Evolutionary conservation across 2,888 invertebrate genomes (phyloP).

Genomic region (Eupithecia tripunctaria): DNA sequence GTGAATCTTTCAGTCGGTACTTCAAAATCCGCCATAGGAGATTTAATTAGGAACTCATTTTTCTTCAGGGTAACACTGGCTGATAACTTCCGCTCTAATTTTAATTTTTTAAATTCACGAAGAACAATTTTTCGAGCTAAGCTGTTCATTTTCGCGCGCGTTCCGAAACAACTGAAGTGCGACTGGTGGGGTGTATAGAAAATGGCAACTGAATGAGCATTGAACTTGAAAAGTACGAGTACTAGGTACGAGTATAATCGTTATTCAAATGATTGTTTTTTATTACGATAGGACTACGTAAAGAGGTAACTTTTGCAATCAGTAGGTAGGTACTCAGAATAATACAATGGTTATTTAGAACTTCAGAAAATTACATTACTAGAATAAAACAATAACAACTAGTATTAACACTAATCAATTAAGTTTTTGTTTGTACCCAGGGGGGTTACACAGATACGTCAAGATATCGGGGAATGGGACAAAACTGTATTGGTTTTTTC

Average conservation of each 20-base stretch:
- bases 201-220: constrained; percentile 32
- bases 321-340: background rate
- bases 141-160: constrained; percentile 62
- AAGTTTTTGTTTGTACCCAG: background rate
- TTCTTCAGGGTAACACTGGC: constrained; percentile 55
- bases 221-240: constrained; percentile 41
- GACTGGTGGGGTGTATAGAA: constrained; percentile 51
- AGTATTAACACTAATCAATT: background rate
- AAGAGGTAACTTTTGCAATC: background rate
- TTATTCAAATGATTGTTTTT: constrained; percentile 9
- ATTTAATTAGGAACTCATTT: constrained; percentile 68
- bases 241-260: no score
- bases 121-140: constrained; percentile 69
- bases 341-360: no score
- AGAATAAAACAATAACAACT: no score
- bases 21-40: constrained; percentile 64
- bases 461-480: no score
- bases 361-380: no score
- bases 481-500: no score
- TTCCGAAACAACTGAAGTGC: constrained; percentile 42
- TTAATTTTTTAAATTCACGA: constrained; percentile 68
- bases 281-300: background rate
- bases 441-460: no score
- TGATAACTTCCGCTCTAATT: constrained; percentile 65
- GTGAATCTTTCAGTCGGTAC: constrained; percentile 66